Evolutionary conservation across 2,113 vertebrate species (phyloP).

Genomic region (Periophthalmodon schlosseri): DNA sequence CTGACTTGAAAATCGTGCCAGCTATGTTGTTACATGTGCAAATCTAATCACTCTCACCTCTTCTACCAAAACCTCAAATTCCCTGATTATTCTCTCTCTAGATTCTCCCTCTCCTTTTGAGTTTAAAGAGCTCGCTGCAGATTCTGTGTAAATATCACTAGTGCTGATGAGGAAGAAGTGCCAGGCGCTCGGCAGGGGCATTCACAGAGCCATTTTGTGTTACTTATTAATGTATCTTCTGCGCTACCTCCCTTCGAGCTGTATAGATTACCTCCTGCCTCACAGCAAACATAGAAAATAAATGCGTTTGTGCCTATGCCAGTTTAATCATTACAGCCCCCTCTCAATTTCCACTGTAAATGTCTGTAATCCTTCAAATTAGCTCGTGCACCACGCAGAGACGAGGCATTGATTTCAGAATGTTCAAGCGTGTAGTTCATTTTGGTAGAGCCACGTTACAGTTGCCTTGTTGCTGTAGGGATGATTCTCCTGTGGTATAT

Average conservation of each 20-base stretch:
- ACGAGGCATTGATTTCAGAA: neutral
- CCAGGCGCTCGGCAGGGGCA: constrained; percentile 56
- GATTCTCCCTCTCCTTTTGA: constrained; percentile 23
- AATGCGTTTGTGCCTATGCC: constrained; percentile 4
- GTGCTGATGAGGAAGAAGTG: constrained; percentile 64
- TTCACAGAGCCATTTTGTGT: constrained; percentile 74
- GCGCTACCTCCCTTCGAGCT: constrained; percentile 12
- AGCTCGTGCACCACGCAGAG: constrained; percentile 1
- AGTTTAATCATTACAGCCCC: neutral
- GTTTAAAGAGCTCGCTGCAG: constrained; percentile 49
- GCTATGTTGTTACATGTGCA: constrained; percentile 51
- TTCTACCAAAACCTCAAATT: constrained; percentile 53
- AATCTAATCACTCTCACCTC: constrained; percentile 72
- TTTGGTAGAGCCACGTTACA: neutral
- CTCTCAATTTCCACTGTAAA: constrained; percentile 3
- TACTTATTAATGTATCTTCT: constrained; percentile 61
- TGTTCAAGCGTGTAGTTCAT: constrained; percentile 1
- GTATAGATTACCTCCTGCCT: constrained; percentile 30
- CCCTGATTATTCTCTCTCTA: constrained; percentile 46
- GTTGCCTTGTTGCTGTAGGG: neutral
- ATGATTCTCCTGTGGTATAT: neutral
- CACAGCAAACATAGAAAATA: neutral
- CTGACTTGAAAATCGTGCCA: constrained; percentile 53
- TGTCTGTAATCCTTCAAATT: constrained; percentile 11
- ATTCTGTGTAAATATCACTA: constrained; percentile 73